Conservation (phyloP, 2,113 vertebrate species). For the Myotis yumanensis region DNA sequence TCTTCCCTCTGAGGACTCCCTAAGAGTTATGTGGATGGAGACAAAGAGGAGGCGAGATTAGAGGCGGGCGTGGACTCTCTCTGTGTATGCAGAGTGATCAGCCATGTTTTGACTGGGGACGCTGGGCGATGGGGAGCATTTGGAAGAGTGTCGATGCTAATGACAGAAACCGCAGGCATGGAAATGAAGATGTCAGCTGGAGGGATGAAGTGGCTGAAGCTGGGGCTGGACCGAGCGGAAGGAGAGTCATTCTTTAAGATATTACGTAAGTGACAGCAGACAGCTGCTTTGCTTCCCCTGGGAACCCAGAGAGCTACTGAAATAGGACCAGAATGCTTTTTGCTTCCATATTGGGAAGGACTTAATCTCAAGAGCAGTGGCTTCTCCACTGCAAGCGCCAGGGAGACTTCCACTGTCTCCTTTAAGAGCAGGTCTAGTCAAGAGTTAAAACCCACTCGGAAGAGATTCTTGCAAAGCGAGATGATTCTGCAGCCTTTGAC, state of each 20-base stretch:
- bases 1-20: not conserved
- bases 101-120: not conserved
- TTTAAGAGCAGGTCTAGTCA: not conserved
- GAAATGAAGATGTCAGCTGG: not conserved
- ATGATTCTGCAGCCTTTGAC: not conserved
- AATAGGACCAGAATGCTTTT: not conserved
- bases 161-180: not conserved
- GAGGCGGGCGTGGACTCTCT: too few relatives aligned
- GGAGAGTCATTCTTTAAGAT: not conserved
- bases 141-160: not conserved
- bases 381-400: not conserved
- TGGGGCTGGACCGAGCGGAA: not conserved
- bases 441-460: not conserved
- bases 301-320: slow-evolving; percentile 38
- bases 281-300: slow-evolving; percentile 29
- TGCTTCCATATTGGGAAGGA: slow-evolving; percentile 66
- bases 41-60: not conserved
- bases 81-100: not conserved
- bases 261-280: slow-evolving; percentile 40
- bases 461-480: not conserved
- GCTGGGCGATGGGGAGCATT: not conserved
- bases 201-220: not conserved
- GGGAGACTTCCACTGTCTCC: not conserved
- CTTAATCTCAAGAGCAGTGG: not conserved
- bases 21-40: not conserved